Evolutionary conservation across 2,888 invertebrate genomes (phyloP).

Genomic region (Ptychoptera contaminata): DNA sequence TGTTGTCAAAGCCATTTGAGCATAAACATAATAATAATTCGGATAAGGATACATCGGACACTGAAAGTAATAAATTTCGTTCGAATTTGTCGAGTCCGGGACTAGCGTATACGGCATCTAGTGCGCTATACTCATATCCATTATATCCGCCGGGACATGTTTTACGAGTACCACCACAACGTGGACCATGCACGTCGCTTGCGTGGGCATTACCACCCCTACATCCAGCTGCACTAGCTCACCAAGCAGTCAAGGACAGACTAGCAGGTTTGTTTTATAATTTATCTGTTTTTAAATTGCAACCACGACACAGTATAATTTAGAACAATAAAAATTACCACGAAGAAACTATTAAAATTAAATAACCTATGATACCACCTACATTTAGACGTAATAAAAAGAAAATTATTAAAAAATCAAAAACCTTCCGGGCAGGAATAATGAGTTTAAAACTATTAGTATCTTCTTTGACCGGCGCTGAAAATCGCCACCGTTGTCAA

Average conservation of each 20-base stretch:
- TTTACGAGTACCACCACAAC: conserved; percentile 65
- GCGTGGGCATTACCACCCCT: conserved; percentile 34
- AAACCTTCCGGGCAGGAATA: too few species aligned
- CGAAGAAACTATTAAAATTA: too few species aligned
- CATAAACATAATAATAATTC: conserved; percentile 25
- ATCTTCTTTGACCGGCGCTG: too few species aligned
- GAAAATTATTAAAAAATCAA: too few species aligned
- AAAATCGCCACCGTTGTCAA: too few species aligned
- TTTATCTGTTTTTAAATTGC: background rate
- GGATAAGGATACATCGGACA: conserved; percentile 27
- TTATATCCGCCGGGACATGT: conserved; percentile 49
- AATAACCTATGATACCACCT: too few species aligned
- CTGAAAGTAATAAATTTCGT: conserved; percentile 27
- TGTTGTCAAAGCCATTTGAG: conserved; percentile 60
- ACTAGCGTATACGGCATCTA: conserved; percentile 25
- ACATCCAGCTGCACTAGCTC: conserved; percentile 53
- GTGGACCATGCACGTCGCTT: conserved; percentile 28
- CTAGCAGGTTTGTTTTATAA: conserved; percentile 49
- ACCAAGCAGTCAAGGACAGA: conserved; percentile 70
- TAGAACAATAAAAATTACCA: too few species aligned
- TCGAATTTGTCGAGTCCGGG: conserved; percentile 23
- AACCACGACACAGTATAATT: too few species aligned
- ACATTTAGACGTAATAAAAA: too few species aligned
- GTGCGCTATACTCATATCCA: conserved; percentile 30
- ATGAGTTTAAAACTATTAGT: too few species aligned